Conservation (phyloP, 2,888 invertebrate species). For the Drosophila siamana region DNA sequence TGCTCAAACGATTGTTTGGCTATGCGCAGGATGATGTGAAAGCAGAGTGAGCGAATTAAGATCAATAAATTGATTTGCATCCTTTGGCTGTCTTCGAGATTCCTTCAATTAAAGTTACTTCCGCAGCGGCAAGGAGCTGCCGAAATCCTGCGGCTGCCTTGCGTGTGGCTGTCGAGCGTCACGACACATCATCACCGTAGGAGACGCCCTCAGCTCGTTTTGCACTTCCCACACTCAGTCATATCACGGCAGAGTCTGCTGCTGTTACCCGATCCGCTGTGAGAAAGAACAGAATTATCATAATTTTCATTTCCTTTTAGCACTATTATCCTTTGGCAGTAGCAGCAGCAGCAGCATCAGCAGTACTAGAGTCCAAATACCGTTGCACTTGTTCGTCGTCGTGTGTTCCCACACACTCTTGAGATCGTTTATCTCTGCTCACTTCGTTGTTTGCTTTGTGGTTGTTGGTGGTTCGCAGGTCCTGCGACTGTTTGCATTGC, state of each 20-base stretch:
- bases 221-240: conserved; percentile 74
- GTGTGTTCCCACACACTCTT: conserved; percentile 65
- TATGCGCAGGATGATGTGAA: conserved; percentile 64
- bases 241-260: conserved; percentile 46
- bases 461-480: conserved; percentile 62
- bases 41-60: conserved; percentile 9
- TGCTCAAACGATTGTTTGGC: conserved; percentile 81
- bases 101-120: conserved; percentile 58
- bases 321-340: conserved; percentile 76
- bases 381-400: conserved; percentile 76
- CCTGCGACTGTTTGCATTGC: conserved; percentile 68
- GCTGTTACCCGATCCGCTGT: conserved; percentile 77
- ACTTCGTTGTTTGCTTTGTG: conserved; percentile 72
- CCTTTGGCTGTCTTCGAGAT: conserved; percentile 22
- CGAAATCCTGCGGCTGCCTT: conserved; percentile 63
- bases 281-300: conserved; percentile 76
- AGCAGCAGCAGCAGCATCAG: no score
- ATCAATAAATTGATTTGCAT: conserved; percentile 63
- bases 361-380: conserved; percentile 59
- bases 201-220: conserved; percentile 39
- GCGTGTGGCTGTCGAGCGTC: conserved; percentile 78
- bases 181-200: conserved; percentile 41
- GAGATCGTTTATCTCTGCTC: conserved; percentile 73
- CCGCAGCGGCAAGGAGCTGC: conserved; percentile 66
- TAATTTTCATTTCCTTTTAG: conserved; percentile 80